Evolutionary conservation across 2,113 vertebrate species (phyloP), one percentile per base, ranked within the genome.

Genomic region (Channa argus): DNA sequence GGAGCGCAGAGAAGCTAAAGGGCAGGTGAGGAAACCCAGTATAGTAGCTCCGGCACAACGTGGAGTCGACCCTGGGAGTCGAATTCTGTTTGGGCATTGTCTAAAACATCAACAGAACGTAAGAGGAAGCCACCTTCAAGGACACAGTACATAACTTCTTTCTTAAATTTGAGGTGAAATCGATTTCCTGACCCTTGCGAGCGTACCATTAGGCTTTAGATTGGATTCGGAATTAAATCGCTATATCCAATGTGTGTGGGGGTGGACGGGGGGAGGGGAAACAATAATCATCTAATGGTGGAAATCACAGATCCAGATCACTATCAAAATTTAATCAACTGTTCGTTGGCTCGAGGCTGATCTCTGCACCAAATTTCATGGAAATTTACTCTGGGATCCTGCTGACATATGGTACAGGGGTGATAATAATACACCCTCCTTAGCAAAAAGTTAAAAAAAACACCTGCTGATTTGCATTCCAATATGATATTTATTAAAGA

Each of bases 141-240:
- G 83, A 80, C 59, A 14, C 45, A 0, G 41, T 67, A 50, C 47
- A 33, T 41, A 34, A 41, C 39, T 13, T 58, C 71, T 55, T 58
- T 69, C 70, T 83, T 80, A 72, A 82, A 82, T 82, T 65, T 5
- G 49, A 87, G 87, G 78, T 71, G 86, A 81, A 90, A 92, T 90
- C 78, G 84, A 92, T 87, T 89, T 84, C 64, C 47, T 79, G 84
- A 90, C 87, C 88, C 80, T 24, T 39, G 71, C 60, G 6, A 55
- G 70, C 63, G 56, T 10, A 60, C 52, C 0, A 63, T 63, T 65
- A 12, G 69, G 55, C 71, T 79, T 74, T 6, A 72, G 83, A 87
- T 87, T 88, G 84, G 78, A 87, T 88, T 83, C 81, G 58, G 81
- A 89, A 92, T 91, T 80, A 88, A 90, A 86, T 87, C 86, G 85